Conservation (phyloP, 2,888 invertebrate genomes). For the Xestia c-nigrum region DNA sequence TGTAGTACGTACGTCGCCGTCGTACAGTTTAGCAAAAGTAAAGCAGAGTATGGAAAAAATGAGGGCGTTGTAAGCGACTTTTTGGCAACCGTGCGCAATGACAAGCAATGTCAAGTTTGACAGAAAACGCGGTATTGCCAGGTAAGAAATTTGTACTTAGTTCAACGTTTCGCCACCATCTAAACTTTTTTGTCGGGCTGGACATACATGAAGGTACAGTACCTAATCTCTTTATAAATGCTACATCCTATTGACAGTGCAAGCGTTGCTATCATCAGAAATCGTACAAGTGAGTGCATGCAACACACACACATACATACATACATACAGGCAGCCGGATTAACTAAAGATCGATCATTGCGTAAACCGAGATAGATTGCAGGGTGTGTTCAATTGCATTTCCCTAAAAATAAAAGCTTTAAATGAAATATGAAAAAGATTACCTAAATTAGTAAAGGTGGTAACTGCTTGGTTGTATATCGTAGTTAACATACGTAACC, state of each 20-base stretch:
- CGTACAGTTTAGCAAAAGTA: no score
- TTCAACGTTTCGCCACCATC: no score
- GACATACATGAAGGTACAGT: neutral
- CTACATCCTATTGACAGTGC: constrained; percentile 7
- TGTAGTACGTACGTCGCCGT: no score
- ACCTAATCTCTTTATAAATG: constrained; percentile 29
- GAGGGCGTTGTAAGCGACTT: no score
- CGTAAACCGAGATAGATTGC: constrained; percentile 3
- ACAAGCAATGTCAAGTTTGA: no score
- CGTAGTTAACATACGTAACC: constrained; percentile 31
- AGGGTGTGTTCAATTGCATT: neutral
- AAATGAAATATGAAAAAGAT: neutral
- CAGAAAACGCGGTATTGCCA: no score
- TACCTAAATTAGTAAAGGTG: neutral
- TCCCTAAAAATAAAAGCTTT: neutral
- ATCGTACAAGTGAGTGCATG: constrained; percentile 24
- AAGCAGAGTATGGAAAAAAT: no score
- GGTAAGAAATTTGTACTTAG: no score
- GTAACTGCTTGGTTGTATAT: no score
- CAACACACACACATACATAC: neutral
- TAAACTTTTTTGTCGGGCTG: no score
- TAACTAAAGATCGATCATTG: constrained; percentile 14
- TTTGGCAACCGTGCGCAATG: no score
- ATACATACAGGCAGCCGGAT: neutral
- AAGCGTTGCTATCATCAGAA: constrained; percentile 32